Conservation (phyloP, 1,140 invertebrate species). For the Listronotus bonariensis region DNA sequence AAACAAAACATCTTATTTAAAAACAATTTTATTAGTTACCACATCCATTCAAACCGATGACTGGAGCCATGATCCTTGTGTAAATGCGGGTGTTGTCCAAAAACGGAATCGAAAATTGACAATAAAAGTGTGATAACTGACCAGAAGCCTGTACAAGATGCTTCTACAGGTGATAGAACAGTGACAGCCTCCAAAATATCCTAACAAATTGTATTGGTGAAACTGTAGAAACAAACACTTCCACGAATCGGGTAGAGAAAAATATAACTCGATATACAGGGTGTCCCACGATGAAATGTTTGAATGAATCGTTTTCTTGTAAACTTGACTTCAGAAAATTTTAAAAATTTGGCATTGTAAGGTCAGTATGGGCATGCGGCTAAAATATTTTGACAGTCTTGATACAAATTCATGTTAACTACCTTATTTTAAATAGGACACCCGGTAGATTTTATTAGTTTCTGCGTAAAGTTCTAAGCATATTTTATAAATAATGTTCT, state of each 20-base stretch:
- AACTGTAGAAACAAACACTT: not conserved
- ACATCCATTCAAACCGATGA: slow-evolving; percentile 10
- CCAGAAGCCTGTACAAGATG: not conserved
- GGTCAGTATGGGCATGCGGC: not conserved
- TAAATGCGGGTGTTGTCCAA: slow-evolving; percentile 10
- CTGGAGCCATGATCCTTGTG: not conserved
- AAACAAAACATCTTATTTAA: not conserved
- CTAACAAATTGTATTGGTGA: slow-evolving; percentile 12
- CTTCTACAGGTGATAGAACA: slow-evolving; percentile 10
- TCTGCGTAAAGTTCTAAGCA: no score
- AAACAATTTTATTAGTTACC: not conserved
- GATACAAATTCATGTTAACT: no score
- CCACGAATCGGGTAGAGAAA: no score
- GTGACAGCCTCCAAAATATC: not conserved
- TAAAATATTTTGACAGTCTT: no score
- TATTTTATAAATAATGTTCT: no score
- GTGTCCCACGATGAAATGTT: no score
- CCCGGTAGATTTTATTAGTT: no score
- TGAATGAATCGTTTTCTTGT: no score
- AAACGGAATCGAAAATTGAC: not conserved
- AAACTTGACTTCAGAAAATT: no score
- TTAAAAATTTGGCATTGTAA: no score
- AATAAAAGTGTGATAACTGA: not conserved
- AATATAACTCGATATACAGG: no score
- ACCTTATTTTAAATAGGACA: no score